Base-by-base conservation (phyloP, 1,140 invertebrate genomes). In the Papilio dardanus region DNA sequence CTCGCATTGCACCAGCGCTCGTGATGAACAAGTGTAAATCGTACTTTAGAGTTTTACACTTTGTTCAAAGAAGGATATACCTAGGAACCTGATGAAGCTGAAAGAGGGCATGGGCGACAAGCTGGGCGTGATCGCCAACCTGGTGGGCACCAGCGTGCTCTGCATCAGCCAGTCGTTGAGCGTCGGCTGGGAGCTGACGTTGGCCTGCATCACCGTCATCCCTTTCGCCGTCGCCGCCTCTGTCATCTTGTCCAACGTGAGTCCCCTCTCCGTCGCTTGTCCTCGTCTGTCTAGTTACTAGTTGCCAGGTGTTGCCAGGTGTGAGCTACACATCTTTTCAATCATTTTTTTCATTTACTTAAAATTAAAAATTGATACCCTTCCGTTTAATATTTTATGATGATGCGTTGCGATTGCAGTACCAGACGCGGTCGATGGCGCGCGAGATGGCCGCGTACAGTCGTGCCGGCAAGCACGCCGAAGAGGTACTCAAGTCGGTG, bases 41-140 rank as follows among this genome's bases (percentile, higher is more conserved):
- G n/a, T n/a, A n/a, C n/a, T n/a, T n/a, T 46, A 19, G 5, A 46
- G 42, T 19, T 1, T n/a, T 46, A 46, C 42, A 46, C 42, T 6
- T 46, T 46, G 42, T n/a, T 46, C 14, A 21, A 28, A 62, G 3
- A 30, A 0, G 50, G 14, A 33, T 76, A 74, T 74, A 71, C 28
- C 75, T 50, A 98, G 98, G 86, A 98, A 99, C 87, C 95, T 99
- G 88, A 96, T 97, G 83, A 97, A 97, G 89, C 94, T 99, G 62
- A 96, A 98, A 80, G 97, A 98, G 83, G 98, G 98, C 4, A 96
- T 99, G 65, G 97, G 97, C 0, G 97, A 98, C 84, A 99, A 99
- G 93, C 92, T 98, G 16, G 96, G 96, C 0, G 96, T 97, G 76
- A 96, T 98, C 76, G 82, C 96, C 0, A 96, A 97, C 82, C 95